Evolutionary conservation across 2,888 invertebrate species (phyloP).

Genomic region (Candidula unifasciata): DNA sequence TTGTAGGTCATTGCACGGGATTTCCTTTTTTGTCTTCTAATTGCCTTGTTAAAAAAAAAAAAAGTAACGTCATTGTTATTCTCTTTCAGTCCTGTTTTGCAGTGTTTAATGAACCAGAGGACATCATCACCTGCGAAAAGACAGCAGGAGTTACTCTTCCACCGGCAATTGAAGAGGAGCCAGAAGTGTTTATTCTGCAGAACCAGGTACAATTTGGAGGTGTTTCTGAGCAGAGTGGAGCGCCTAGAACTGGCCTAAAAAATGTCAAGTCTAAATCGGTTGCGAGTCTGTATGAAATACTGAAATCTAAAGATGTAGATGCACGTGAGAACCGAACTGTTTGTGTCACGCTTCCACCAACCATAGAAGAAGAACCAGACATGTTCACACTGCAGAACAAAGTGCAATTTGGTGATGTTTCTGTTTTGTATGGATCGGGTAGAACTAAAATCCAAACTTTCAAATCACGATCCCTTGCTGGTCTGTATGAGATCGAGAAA

Average conservation of each 20-base stretch:
- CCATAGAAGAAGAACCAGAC: conserved; percentile 33
- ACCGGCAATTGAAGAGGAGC: conserved; percentile 22
- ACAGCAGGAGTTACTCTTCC: not conserved
- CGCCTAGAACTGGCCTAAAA: not conserved
- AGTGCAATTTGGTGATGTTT: not conserved
- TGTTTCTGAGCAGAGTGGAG: no score
- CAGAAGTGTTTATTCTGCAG: not conserved
- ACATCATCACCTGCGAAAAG: not conserved
- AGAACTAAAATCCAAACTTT: not conserved
- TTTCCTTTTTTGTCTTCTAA: no score
- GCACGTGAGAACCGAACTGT: not conserved
- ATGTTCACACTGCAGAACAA: not conserved
- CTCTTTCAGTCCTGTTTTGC: conserved; percentile 37
- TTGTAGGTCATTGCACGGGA: no score
- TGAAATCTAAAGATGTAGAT: not conserved
- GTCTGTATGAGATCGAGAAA: no score
- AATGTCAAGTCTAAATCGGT: not conserved
- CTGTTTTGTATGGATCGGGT: not conserved
- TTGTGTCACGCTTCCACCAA: not conserved
- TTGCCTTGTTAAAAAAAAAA: no score
- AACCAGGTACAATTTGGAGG: not conserved
- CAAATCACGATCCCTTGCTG: no score
- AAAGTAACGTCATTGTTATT: no score
- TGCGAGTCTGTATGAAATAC: no score
- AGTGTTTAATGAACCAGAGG: not conserved